A percentile compares a stretch with the other conserved stretches of the same genome.
Conservation (phyloP, 2,797 vertebrate genomes). For the Momotus momota region DNA sequence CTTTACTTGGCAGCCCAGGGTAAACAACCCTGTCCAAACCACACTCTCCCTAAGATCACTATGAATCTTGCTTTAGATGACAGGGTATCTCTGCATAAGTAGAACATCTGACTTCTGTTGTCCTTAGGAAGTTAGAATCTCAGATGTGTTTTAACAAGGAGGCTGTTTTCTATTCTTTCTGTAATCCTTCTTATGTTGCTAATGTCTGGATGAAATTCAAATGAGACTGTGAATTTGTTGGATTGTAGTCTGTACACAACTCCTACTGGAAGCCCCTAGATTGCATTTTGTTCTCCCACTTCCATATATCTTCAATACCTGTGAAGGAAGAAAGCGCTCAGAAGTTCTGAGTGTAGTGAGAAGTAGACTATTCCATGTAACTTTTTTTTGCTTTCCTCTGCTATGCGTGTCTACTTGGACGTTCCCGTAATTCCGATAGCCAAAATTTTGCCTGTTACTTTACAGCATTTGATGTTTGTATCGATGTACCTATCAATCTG, state of each 20-base stretch:
- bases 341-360: not conserved
- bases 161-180: slow-evolving; percentile 44
- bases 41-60: slow-evolving; percentile 57
- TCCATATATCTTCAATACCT: slow-evolving; percentile 3
- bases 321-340: not conserved
- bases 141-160: slow-evolving; percentile 43
- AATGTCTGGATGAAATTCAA: slow-evolving; percentile 65
- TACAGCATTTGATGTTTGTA: not conserved
- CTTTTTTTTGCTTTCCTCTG: not conserved
- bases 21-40: slow-evolving; percentile 66
- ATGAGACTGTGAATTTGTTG: slow-evolving; percentile 27
- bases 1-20: slow-evolving; percentile 51
- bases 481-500: not conserved
- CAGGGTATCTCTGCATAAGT: slow-evolving; percentile 55
- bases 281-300: not conserved
- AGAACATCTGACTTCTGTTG: slow-evolving; percentile 67
- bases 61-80: slow-evolving; percentile 69
- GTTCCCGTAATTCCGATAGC: not conserved
- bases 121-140: slow-evolving; percentile 53
- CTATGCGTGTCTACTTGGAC: not conserved
- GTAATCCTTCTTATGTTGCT: slow-evolving; percentile 41
- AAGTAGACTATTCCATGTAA: not conserved
- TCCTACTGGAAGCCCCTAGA: slow-evolving; percentile 46
- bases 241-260: not conserved
- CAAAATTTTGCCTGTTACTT: not conserved